phyloP scores from a whole-genome alignment of 2,888 invertebrate genomes.

The Athripsodes cinereus region DNA sequence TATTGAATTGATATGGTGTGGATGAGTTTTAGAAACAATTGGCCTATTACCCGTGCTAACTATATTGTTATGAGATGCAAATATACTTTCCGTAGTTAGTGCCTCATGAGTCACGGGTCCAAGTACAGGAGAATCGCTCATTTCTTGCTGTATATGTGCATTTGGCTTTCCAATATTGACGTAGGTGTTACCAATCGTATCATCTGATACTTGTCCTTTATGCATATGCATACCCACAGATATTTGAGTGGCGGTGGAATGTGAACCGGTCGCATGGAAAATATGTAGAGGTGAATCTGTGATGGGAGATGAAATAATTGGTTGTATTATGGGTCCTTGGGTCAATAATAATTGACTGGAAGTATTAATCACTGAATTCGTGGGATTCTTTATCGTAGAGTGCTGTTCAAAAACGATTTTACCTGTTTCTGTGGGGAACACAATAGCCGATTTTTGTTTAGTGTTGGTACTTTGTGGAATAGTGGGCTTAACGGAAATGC shows the following conservation, averaged over 20 bases:
- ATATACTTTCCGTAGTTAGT: conserved; percentile 29
- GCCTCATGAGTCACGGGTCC: background rate
- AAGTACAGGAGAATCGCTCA: conserved; percentile 13
- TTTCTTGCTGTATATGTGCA: conserved; percentile 36
- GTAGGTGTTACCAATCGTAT: conserved; percentile 37
- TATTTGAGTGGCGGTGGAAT: conserved; percentile 27
- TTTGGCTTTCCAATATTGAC: conserved; percentile 42
- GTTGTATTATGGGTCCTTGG: conserved; percentile 4
- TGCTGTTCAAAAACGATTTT: conserved; percentile 27
- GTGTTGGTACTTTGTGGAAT: background rate
- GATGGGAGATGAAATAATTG: conserved; percentile 12
- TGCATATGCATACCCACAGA: conserved; percentile 32
- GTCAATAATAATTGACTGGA: conserved; percentile 1
- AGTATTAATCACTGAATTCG: conserved; percentile 1
- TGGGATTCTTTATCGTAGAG: conserved; percentile 17
- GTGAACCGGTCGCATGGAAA: conserved; percentile 27
- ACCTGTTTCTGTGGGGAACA: conserved; percentile 26
- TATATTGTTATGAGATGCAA: conserved; percentile 33
- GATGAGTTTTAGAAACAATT: conserved; percentile 10
- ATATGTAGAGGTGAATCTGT: conserved; percentile 24
- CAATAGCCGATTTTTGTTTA: conserved; percentile 15
- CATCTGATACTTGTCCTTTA: conserved; percentile 39
- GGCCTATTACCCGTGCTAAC: conserved; percentile 30
- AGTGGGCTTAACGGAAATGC: too few relatives aligned
- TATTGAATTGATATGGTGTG: conserved; percentile 24